phyloP scores from a whole-genome alignment of 2,113 vertebrate species.

The Neolamprologus brichardi region DNA sequence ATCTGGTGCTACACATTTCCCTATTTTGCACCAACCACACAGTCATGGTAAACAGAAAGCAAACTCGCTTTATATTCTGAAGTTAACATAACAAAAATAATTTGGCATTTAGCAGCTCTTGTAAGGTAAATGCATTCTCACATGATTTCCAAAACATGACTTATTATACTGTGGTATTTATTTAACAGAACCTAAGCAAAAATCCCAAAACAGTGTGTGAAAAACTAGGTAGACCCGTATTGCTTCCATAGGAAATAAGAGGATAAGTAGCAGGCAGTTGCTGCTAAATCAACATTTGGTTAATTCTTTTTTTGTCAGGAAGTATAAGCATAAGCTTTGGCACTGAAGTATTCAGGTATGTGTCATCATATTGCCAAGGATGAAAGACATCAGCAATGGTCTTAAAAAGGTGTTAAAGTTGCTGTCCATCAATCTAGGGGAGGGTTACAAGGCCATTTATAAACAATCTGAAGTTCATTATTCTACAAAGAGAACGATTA shows the following conservation, averaged over 20 bases:
- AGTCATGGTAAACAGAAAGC: not conserved
- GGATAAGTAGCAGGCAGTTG: not conserved
- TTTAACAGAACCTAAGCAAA: not conserved
- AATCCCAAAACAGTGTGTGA: not conserved
- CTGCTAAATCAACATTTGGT: not conserved
- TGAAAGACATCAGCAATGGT: not conserved
- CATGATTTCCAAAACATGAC: not conserved
- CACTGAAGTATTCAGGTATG: not conserved
- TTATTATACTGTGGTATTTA: not conserved
- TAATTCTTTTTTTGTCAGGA: not conserved
- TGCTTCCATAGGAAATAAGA: not conserved
- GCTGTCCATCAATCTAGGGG: not conserved
- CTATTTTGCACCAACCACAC: not conserved
- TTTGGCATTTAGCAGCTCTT: not conserved
- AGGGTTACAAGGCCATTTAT: not conserved
- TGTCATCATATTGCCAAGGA: not conserved
- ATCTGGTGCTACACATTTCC: not conserved
- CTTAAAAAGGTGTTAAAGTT: not conserved
- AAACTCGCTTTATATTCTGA: not conserved
- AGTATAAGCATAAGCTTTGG: not conserved
- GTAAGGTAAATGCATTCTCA: not conserved
- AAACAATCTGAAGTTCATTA: not conserved
- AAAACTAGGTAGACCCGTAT: not conserved
- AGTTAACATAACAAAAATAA: not conserved
- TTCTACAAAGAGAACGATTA: not conserved